These are phyloP conservation scores for Corvus cornix DNA, from an alignment of 2,113 vertebrate genomes.

Conservation along the genomic window DNA sequence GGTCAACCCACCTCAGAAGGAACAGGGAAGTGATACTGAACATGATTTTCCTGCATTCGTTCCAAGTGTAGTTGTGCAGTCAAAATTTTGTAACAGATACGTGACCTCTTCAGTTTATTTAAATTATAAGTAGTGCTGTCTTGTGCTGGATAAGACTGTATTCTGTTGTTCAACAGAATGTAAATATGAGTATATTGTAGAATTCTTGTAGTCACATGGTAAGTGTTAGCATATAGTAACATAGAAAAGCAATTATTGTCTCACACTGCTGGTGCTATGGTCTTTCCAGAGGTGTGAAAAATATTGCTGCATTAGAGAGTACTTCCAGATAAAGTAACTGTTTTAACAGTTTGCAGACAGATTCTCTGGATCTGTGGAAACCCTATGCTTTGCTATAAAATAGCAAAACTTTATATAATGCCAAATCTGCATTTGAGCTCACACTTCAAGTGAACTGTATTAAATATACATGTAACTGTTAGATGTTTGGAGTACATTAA, in stretches of 20 bases:
- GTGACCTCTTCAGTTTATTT: neutral
- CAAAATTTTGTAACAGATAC: neutral
- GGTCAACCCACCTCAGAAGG: neutral
- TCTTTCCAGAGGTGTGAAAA: neutral
- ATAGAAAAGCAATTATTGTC: neutral
- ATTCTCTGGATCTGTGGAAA: neutral
- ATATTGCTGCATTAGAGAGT: neutral
- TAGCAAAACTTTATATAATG: neutral
- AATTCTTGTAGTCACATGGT: neutral
- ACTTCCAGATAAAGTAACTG: neutral
- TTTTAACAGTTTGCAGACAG: neutral
- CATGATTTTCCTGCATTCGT: neutral
- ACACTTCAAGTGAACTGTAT: neutral
- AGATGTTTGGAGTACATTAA: neutral
- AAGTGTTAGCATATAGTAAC: neutral
- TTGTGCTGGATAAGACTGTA: neutral
- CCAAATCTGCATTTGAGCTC: neutral
- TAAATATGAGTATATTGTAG: neutral
- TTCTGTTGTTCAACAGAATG: neutral
- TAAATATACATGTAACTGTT: neutral
- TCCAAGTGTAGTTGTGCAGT: neutral
- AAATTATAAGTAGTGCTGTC: neutral
- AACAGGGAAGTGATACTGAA: neutral
- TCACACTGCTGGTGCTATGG: neutral
- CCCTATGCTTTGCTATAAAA: neutral